These are phyloP conservation scores for Coreius guichenoti DNA, from an alignment of 2,797 vertebrate genomes.

Conservation along the genomic window DNA sequence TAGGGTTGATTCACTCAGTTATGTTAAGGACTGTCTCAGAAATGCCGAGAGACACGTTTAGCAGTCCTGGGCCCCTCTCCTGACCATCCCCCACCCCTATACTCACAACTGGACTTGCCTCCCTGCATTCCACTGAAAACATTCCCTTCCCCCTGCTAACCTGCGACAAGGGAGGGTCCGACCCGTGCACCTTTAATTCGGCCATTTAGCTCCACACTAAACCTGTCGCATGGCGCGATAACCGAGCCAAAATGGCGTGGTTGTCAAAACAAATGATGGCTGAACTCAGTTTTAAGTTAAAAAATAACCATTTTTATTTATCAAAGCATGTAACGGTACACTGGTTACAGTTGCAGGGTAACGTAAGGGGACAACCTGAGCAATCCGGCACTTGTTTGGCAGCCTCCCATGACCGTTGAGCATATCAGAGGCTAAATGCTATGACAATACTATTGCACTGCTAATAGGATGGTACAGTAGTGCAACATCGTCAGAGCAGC, in stretches of 20 bases:
- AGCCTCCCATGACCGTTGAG: not conserved
- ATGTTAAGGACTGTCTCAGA: constrained; percentile 44
- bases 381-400: not conserved
- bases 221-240: not conserved
- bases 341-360: not conserved
- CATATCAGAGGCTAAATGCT: constrained; percentile 87
- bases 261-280: not conserved
- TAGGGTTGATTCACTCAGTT: constrained; percentile 41
- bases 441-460: constrained; percentile 99
- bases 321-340: not conserved
- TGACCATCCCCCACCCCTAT: constrained; percentile 56
- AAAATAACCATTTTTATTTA: constrained; percentile 12
- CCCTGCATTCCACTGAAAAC: constrained; percentile 85
- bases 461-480: constrained; percentile 99
- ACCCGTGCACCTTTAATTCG: constrained; percentile 55
- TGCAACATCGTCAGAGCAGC: constrained; percentile 99
- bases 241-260: not conserved
- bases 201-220: constrained; percentile 30
- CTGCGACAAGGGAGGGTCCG: constrained; percentile 76
- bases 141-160: constrained; percentile 63
- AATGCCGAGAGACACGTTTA: constrained; percentile 52
- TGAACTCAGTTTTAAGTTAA: not conserved
- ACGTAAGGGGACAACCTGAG: not conserved
- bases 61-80: constrained; percentile 52
- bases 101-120: constrained; percentile 77